Base-by-base conservation (phyloP, 2,113 vertebrate genomes). In the Phrynosoma blainvillii region DNA sequence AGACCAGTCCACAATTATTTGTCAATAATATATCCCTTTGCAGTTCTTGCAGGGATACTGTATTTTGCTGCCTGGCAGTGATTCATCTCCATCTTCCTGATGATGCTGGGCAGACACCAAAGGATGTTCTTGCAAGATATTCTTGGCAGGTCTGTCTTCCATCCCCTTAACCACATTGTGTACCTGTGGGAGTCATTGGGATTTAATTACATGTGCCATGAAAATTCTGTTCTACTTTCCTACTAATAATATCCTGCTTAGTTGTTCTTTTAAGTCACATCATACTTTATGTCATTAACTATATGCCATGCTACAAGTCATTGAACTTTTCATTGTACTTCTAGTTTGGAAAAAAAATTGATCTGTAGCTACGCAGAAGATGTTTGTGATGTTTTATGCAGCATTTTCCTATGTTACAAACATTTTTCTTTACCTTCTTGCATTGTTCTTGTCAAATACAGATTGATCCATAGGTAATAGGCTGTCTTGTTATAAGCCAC, bases 191-290 rank as follows among this genome's bases (percentile, higher is more conserved):
- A 76, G 5, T 66, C 13, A 82, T 14, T 82, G 32, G 54, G 8
- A 80, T 80, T 76, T 76, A 77, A 65, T 52, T 83, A 54, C 59
- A 66, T 83, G 77, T 82, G 74, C 59, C 42, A 82, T 54, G 42
- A 30, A 54, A 75, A 52, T 83, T 76, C 73, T 30, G 52, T 83
- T n/a, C 56, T 77, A 4, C 12, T 14, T n/a, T 62, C 40, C 25
- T 65, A 65, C 21, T 66, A 77, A 47, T 47, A 82, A 20, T 82
- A 65, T 47, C 27, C 27, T 82, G 25, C 65, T 76, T 56, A 27
- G 16, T 20, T 47, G 16, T 76, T 65, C 65, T 70, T 25, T 10
- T 77, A 40, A 85, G 42, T 65, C 40, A 9, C 36, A 27, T 56
- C 77, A 54, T 77, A 18, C 10, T 59, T n/a, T 8, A 18, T 74